A percentile compares a stretch with the other conserved stretches of the same genome.
These are phyloP conservation scores for Lasioglossum morio DNA, from an alignment of 2,888 invertebrate species.

Conservation along the genomic window DNA sequence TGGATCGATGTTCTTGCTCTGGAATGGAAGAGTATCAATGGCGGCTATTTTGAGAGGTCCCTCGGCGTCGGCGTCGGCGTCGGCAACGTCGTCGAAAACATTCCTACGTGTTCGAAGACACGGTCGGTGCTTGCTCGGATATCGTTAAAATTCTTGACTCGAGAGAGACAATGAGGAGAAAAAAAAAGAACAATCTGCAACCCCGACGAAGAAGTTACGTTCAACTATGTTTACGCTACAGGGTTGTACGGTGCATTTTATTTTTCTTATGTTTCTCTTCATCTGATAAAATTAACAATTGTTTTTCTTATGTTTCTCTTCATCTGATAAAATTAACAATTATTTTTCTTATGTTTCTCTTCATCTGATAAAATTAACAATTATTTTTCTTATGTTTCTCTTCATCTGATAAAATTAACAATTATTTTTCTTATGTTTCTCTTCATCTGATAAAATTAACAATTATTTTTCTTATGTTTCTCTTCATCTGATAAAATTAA, in stretches of 20 bases:
- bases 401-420: no score
- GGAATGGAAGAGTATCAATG: constrained; percentile 79
- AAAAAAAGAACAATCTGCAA: background rate
- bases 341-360: no score
- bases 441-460: no score
- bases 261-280: background rate
- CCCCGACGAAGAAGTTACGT: background rate
- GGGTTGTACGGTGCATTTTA: background rate
- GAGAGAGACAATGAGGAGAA: background rate
- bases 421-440: no score
- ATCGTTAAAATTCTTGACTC: constrained; percentile 15
- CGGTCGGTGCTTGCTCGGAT: constrained; percentile 27
- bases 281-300: no score
- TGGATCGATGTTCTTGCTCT: constrained; percentile 71
- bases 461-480: no score
- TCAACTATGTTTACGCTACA: background rate
- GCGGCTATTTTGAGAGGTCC: constrained; percentile 80
- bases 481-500: no score
- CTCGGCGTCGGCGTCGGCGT: constrained; percentile 59
- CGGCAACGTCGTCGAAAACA: constrained; percentile 64
- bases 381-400: no score
- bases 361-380: no score
- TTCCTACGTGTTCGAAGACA: constrained; percentile 63
- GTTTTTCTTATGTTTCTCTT: no score
- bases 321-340: no score